Evolutionary conservation across 2,888 invertebrate species (phyloP).

Genomic region (Drosophila cognata): DNA sequence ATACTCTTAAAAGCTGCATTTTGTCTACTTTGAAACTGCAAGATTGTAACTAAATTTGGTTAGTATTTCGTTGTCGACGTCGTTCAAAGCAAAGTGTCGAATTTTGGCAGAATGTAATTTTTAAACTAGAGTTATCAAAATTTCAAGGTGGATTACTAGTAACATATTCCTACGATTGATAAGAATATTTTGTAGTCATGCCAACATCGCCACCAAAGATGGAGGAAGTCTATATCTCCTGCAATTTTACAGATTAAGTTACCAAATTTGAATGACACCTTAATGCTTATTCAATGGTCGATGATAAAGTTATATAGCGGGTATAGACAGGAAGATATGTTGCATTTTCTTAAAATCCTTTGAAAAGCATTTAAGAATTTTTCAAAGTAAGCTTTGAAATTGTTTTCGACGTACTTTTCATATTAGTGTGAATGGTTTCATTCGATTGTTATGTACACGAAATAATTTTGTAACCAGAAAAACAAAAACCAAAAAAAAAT

Average conservation of each 20-base stretch:
- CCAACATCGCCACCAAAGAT: neutral
- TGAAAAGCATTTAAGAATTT: neutral
- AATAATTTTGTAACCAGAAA: neutral
- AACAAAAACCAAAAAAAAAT: neutral
- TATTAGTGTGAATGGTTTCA: fast-evolving
- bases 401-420: neutral
- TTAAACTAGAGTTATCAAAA: neutral
- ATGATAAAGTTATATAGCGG: neutral
- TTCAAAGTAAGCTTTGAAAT: neutral
- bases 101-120: neutral
- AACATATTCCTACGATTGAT: neutral
- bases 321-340: neutral
- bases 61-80: neutral
- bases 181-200: neutral
- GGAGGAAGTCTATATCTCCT: neutral
- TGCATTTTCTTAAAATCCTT: neutral
- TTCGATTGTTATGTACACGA: conserved; percentile 24
- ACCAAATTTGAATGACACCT: neutral
- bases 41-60: neutral
- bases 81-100: neutral
- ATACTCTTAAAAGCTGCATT: neutral
- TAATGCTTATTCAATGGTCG: neutral
- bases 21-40: neutral
- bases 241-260: neutral
- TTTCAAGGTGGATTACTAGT: neutral